Percentiles rank a stretch among this genome's conserved stretches.
Conservation (phyloP, 1,140 invertebrate genomes). For the Fopius arisanus region DNA sequence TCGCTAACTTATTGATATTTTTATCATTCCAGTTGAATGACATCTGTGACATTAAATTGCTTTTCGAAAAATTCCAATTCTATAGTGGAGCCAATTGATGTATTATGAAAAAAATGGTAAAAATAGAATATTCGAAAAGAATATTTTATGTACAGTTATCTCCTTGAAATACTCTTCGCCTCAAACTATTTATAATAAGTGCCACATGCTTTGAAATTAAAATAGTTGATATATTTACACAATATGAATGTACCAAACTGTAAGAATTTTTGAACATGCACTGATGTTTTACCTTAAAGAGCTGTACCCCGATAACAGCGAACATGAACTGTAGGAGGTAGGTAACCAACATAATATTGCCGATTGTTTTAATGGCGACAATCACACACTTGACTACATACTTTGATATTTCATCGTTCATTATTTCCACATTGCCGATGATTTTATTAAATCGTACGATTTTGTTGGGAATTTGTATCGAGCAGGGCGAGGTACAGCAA, state of each 20-base stretch:
- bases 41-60: no score
- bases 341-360: slow-evolving; percentile 99
- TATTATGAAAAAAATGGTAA: no score
- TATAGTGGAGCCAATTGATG: no score
- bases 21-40: not conserved
- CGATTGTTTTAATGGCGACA: slow-evolving; percentile 98
- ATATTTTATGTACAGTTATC: no score
- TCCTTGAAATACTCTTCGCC: no score
- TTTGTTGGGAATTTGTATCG: slow-evolving; percentile 22
- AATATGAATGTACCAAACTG: not conserved
- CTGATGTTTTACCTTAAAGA: slow-evolving; percentile 91
- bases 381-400: slow-evolving; percentile 99
- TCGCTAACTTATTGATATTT: not conserved
- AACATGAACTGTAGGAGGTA: slow-evolving; percentile 99
- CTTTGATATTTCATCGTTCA: slow-evolving; percentile 64
- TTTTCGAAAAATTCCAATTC: no score
- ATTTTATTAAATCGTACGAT: slow-evolving; percentile 5
- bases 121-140: no score
- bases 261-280: slow-evolving; percentile 27
- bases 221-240: not conserved
- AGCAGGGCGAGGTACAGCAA: slow-evolving; percentile 61
- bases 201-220: not conserved
- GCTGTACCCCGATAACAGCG: slow-evolving; percentile 99
- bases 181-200: not conserved
- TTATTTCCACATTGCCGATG: not conserved